Evolutionary conservation across 2,888 invertebrate species (phyloP).

Genomic region (Drosophila prolongata): DNA sequence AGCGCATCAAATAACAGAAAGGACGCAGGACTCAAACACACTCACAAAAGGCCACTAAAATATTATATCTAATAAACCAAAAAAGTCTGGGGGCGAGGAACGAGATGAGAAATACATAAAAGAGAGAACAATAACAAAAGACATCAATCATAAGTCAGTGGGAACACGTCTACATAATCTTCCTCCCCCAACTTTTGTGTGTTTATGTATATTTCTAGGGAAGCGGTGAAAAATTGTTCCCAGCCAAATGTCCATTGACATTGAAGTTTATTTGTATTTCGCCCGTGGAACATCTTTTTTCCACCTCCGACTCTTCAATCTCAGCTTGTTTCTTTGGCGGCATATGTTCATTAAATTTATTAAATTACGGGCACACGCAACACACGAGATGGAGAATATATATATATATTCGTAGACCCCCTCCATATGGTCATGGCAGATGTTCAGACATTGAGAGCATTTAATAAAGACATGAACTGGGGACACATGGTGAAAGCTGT

Average conservation of each 20-base stretch:
- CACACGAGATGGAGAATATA: conserved; percentile 14
- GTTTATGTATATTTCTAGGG: conserved; percentile 56
- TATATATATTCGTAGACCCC: conserved; percentile 24
- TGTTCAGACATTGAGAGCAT: conserved; percentile 71
- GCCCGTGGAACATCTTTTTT: conserved; percentile 26
- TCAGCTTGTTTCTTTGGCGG: conserved; percentile 49
- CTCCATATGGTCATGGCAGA: conserved; percentile 45
- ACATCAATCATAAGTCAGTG: conserved; percentile 80
- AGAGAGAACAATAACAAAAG: conserved; percentile 64
- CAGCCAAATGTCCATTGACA: conserved; percentile 28
- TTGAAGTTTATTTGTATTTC: conserved; percentile 28
- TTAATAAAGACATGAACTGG: conserved; percentile 71
- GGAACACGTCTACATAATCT: conserved; percentile 62
- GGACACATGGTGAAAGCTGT: conserved; percentile 44
- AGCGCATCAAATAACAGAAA: conserved; percentile 54
- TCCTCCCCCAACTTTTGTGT: conserved; percentile 15
- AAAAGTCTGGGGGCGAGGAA: conserved; percentile 20
- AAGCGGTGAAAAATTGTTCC: conserved; percentile 42
- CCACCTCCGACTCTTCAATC: conserved; percentile 45
- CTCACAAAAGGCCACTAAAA: conserved; percentile 72
- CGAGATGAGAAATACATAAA: conserved; percentile 31
- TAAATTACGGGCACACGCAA: conserved; percentile 62
- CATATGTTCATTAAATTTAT: conserved; percentile 82
- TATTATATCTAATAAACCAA: conserved; percentile 77
- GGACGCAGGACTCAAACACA: conserved; percentile 34